Base-by-base conservation (phyloP, 2,113 vertebrate species). In the Protobothrops flavoviridis region DNA sequence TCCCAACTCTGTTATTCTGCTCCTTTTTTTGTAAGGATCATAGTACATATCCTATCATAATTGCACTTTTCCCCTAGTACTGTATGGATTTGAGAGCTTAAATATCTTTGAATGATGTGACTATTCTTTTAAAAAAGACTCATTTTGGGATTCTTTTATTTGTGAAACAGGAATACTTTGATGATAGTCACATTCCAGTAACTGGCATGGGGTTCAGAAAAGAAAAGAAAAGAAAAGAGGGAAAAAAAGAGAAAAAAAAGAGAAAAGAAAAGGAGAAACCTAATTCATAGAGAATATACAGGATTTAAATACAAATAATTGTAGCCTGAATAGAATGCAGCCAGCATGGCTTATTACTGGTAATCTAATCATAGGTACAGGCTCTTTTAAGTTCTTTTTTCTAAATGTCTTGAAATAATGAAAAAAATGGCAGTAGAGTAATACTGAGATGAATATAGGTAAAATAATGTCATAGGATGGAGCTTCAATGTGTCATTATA, bases 31-130 rank as follows among this genome's bases (percentile, higher is more conserved):
- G 86, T 23, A 52, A 21, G 2, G 48, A 29, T 55, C 29, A 29
- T 8, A 13, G 23, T 87, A 91, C 85, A 92, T 93, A 93, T 88
- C 90, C 93, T 59, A 45, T 39, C 94, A 26, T 94, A n/a, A 91
- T 94, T 53, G 91, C 74, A 93, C 94, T 61, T 95, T 93, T 81
- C 85, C 56, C 17, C 55, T 20, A 17, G 55, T 43, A 50, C 29
- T 17, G 89, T 0, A 0, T 8, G 5, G 61, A 3, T 33, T 59
- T 61, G 24, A 52, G n/a, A 17, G 12, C 55, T 56, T 56, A 56
- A 56, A 56, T 56, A 56, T 56, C 55, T 56, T 55, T 56, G 55
- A 56, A 56, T 56, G 15, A 56, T 20, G 55, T 56, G 55, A 20
- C 20, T 56, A 56, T 20, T 56, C 15, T 56, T 56, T 56, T 20